Evolutionary conservation across 2,797 vertebrate genomes (phyloP).

Genomic region (Megaceryle alcyon): DNA sequence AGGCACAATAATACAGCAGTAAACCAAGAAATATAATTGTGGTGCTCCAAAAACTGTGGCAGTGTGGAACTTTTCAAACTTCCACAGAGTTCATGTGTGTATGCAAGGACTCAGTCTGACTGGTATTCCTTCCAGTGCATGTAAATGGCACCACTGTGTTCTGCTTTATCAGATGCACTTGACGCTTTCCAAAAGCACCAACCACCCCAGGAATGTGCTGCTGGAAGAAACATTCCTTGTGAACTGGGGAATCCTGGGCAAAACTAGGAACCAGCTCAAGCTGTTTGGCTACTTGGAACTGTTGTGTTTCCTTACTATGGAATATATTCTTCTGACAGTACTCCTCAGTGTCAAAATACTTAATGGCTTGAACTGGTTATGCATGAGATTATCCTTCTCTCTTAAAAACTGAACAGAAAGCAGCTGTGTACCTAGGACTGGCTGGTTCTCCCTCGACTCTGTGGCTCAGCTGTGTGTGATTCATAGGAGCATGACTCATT

Average conservation of each 20-base stretch:
- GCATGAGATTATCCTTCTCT: slow-evolving; percentile 66
- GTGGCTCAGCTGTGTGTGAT: neutral
- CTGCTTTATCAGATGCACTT: neutral
- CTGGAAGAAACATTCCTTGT: neutral
- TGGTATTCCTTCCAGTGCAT: fast-evolving
- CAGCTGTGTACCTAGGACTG: slow-evolving; percentile 14
- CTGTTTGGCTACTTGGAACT: neutral
- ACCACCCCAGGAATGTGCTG: neutral
- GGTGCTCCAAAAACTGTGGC: neutral
- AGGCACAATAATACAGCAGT: neutral
- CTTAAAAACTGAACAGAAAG: slow-evolving; percentile 56
- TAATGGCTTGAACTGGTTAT: neutral
- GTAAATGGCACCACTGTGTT: neutral
- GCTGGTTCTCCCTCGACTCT: neutral
- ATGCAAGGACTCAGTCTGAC: neutral
- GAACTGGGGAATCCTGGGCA: neutral
- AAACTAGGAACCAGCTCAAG: neutral
- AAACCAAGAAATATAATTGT: neutral
- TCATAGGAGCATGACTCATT: neutral
- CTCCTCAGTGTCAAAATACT: neutral
- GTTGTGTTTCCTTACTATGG: neutral
- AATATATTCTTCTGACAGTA: neutral
- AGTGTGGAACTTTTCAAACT: neutral
- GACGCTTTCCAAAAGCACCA: neutral
- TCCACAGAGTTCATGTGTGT: neutral